phyloP scores from a whole-genome alignment of 2,113 vertebrate genomes.

The Nothobranchius kuhntae region DNA sequence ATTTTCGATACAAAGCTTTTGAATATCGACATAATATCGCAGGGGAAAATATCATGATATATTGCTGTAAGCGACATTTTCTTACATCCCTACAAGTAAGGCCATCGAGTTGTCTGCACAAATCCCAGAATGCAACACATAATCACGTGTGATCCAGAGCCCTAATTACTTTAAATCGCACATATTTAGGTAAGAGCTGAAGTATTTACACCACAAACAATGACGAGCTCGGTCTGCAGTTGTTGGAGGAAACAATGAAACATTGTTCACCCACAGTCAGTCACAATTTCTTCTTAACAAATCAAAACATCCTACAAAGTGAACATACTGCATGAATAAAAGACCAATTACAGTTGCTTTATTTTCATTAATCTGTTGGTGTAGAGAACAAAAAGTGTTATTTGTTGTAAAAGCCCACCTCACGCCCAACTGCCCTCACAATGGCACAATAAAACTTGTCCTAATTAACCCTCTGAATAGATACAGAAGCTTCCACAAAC shows the following conservation, averaged over 20 bases:
- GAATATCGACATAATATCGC: too few species aligned
- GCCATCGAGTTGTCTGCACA: too few species aligned
- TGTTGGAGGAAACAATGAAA: neutral
- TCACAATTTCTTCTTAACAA: slow-evolving; percentile 23
- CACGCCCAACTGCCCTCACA: neutral
- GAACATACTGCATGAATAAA: neutral
- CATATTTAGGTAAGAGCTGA: neutral
- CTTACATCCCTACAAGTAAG: too few species aligned
- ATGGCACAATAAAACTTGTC: slow-evolving; percentile 1
- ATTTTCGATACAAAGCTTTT: too few species aligned
- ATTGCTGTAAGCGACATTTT: too few species aligned
- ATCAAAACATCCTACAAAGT: slow-evolving; percentile 1
- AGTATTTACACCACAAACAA: neutral
- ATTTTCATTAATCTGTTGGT: slow-evolving; percentile 15
- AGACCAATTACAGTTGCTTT: neutral
- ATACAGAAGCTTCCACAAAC: slow-evolving; percentile 11
- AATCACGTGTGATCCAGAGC: too few species aligned
- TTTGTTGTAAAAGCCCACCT: slow-evolving; percentile 4
- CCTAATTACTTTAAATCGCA: neutral
- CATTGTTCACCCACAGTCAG: neutral
- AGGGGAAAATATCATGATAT: too few species aligned
- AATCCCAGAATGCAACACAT: too few species aligned
- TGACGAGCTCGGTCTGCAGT: too few species aligned
- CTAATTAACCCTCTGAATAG: slow-evolving; percentile 18
- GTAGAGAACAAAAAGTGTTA: neutral